A percentile compares a stretch with the other conserved stretches of the same genome.
Conservation (phyloP, 1,140 invertebrate genomes). For the Magallana gigas region DNA sequence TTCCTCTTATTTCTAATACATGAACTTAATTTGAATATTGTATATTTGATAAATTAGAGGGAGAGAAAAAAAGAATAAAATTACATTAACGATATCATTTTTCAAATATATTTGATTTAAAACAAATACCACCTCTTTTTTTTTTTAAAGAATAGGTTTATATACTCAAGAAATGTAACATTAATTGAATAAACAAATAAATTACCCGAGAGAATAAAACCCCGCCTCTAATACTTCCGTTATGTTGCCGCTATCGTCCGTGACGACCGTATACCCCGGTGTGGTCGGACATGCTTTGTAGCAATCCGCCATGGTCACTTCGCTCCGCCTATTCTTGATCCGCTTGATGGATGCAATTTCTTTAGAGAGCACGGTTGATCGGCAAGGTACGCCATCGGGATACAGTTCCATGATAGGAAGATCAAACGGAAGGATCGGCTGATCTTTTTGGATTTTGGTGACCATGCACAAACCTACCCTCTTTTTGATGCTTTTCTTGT, state of each 20-base stretch:
- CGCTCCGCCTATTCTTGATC: conserved; percentile 80
- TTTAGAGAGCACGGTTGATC: conserved; percentile 81
- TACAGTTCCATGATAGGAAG: conserved; percentile 67
- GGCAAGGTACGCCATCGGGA: conserved; percentile 82
- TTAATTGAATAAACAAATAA: too few species aligned
- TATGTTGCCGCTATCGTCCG: conserved; percentile 69
- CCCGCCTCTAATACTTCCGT: conserved; percentile 66
- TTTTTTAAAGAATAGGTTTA: too few species aligned
- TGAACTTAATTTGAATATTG: too few species aligned
- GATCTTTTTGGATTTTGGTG: conserved; percentile 62
- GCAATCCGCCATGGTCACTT: conserved; percentile 64
- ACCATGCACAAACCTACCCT: conserved; percentile 70
- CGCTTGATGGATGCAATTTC: conserved; percentile 75
- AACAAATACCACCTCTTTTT: too few species aligned
- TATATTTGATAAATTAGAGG: background rate
- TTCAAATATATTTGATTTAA: too few species aligned
- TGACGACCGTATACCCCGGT: conserved; percentile 62
- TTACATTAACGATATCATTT: too few species aligned
- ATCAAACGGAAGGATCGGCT: conserved; percentile 68
- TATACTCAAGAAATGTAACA: too few species aligned
- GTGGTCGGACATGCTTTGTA: conserved; percentile 65
- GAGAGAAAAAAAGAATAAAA: background rate
- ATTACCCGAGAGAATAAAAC: conserved; percentile 61
- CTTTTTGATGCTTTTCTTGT: conserved; percentile 73
- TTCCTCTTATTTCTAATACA: background rate